These are phyloP conservation scores for Pangasius mekongensis DNA, from an alignment of 2,797 vertebrate species.

Conservation along the genomic window DNA sequence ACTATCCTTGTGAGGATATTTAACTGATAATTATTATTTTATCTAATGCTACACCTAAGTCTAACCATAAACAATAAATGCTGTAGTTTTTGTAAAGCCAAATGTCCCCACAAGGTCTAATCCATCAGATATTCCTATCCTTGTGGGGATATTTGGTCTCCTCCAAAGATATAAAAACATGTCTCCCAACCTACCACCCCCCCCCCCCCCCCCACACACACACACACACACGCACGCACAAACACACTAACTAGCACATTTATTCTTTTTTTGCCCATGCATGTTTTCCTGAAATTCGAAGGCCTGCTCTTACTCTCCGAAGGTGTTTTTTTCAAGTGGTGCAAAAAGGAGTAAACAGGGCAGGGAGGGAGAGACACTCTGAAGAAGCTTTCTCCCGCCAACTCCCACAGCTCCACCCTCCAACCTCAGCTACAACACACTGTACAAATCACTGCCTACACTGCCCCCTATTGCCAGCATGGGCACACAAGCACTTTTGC, in stretches of 20 bases:
- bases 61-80: constrained; percentile 5
- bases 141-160: not conserved
- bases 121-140: not conserved
- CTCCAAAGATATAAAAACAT: constrained; percentile 16
- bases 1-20: not conserved
- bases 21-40: not conserved
- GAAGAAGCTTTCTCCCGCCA: constrained; percentile 32
- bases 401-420: constrained; percentile 39
- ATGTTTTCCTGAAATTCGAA: constrained; percentile 17
- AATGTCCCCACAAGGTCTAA: not conserved
- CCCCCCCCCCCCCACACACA: not conserved
- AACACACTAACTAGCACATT: not conserved
- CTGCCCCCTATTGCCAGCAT: constrained; percentile 55
- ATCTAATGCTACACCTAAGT: not conserved
- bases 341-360: constrained; percentile 33
- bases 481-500: constrained; percentile 22
- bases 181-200: not conserved
- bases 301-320: not conserved
- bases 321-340: constrained; percentile 23
- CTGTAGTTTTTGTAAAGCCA: not conserved
- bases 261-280: not conserved
- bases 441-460: constrained; percentile 41
- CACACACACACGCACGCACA: constrained; percentile 2
- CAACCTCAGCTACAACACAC: not conserved
- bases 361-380: constrained; percentile 13